Conservation (phyloP, 2,888 invertebrate genomes). For the Aphidius colemani region DNA sequence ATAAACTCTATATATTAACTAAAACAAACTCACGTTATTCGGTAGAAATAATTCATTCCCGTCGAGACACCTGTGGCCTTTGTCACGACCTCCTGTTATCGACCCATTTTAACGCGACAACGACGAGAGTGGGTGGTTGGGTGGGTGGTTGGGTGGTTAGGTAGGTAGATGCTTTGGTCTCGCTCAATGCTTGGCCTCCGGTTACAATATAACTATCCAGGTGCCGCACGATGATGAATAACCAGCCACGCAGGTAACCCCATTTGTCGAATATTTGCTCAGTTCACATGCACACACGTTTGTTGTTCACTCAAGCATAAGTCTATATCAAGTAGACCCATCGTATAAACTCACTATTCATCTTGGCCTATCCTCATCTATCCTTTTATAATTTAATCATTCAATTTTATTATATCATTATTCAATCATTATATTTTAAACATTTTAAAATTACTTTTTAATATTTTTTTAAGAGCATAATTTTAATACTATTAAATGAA, state of each 20-base stretch:
- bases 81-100: constrained; percentile 29
- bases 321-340: background rate
- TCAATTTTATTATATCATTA: constrained; percentile 5
- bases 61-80: constrained; percentile 32
- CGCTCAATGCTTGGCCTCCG: constrained; percentile 18
- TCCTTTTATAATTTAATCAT: constrained; percentile 1
- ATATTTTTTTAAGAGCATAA: no score
- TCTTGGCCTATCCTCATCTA: background rate
- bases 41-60: constrained; percentile 28
- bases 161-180: constrained; percentile 17
- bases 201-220: constrained; percentile 28
- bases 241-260: constrained; percentile 24
- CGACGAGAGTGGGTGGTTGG: no score
- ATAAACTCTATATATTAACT: no score
- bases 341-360: background rate
- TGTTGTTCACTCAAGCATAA: background rate
- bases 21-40: background rate
- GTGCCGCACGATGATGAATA: constrained; percentile 28
- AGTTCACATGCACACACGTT: constrained; percentile 9
- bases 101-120: constrained; percentile 16
- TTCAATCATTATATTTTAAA: background rate
- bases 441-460: no score
- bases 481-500: no score
- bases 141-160: no score
- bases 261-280: constrained; percentile 31